Evolutionary conservation across 2,888 invertebrate species (phyloP).

Genomic region (Galerucella pusilla): DNA sequence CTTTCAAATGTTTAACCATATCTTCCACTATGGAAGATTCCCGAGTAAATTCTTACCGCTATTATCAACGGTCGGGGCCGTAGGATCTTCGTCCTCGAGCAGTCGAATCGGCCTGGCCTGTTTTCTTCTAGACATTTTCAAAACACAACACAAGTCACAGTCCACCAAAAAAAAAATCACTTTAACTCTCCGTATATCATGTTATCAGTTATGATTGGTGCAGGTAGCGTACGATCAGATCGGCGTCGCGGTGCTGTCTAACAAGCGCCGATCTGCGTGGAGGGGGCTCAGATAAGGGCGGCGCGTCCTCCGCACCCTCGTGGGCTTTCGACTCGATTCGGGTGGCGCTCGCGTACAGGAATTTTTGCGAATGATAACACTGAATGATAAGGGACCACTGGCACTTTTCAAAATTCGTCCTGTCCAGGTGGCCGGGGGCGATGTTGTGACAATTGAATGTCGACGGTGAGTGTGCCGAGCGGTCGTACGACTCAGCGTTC

Average conservation of each 20-base stretch:
- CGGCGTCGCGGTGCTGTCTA: constrained; percentile 66
- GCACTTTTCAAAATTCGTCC: constrained; percentile 50
- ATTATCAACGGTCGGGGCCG: constrained; percentile 51
- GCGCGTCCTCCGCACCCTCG: constrained; percentile 64
- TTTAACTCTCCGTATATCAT: constrained; percentile 52
- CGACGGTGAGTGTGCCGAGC: constrained; percentile 43
- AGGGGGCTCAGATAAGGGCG: constrained; percentile 63
- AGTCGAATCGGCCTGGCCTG: constrained; percentile 68
- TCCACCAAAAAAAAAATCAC: constrained; percentile 51
- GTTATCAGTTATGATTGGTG: constrained; percentile 59
- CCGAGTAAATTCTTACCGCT: constrained; percentile 53
- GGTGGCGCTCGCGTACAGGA: constrained; percentile 53
- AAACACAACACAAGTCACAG: constrained; percentile 57
- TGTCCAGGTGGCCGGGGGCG: constrained; percentile 51
- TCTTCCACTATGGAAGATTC: no score
- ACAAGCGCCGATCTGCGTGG: constrained; percentile 62
- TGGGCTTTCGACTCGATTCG: constrained; percentile 58
- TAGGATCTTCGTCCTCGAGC: constrained; percentile 66
- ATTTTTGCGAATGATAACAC: constrained; percentile 50
- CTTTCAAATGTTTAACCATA: no score
- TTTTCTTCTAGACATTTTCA: constrained; percentile 68
- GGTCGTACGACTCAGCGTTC: constrained; percentile 59
- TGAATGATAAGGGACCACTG: constrained; percentile 42
- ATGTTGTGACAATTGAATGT: constrained; percentile 45
- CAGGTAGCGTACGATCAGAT: constrained; percentile 62